These are phyloP conservation scores for Netelia virgata DNA, from an alignment of 2,888 invertebrate species.

Conservation along the genomic window DNA sequence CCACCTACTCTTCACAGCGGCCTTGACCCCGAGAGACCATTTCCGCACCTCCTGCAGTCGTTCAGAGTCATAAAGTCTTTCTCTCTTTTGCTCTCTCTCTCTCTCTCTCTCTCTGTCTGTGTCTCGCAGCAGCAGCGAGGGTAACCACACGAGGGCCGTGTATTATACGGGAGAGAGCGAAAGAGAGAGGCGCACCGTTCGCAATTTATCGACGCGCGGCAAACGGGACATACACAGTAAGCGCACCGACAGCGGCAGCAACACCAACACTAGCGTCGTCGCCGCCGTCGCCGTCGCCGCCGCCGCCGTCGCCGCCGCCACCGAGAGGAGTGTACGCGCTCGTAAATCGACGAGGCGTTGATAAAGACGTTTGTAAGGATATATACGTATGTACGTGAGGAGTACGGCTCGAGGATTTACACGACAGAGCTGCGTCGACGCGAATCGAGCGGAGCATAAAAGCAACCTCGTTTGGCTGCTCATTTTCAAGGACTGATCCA, in stretches of 20 bases:
- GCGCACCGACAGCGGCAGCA: no score
- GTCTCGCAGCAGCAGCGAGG: slow-evolving; percentile 7
- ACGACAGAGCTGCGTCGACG: not conserved
- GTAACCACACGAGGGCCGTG: no score
- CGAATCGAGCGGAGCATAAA: not conserved
- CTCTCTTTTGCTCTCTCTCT: not conserved
- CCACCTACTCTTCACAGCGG: slow-evolving; percentile 10
- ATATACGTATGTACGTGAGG: slow-evolving; percentile 5
- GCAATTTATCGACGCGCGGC: slow-evolving; percentile 64
- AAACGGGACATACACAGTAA: slow-evolving; percentile 43
- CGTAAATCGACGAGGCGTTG: slow-evolving; percentile 65
- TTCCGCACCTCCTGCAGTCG: slow-evolving; percentile 54
- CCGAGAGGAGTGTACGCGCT: slow-evolving; percentile 39
- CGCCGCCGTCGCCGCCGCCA: no score
- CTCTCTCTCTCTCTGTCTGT: not conserved
- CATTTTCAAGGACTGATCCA: slow-evolving; percentile 21
- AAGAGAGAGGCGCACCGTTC: not conserved
- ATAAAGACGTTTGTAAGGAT: slow-evolving; percentile 59
- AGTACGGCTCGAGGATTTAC: slow-evolving; percentile 28
- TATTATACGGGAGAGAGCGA: no score
- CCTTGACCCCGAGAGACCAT: slow-evolving; percentile 64
- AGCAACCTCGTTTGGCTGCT: slow-evolving; percentile 23
- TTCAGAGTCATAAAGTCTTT: slow-evolving; percentile 62
- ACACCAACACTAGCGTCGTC: no score
- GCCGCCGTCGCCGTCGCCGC: no score